A percentile compares a stretch with the other conserved stretches of the same genome.
Evolutionary conservation across 2,113 vertebrate genomes (phyloP).

Genomic region (Morone chrysops): DNA sequence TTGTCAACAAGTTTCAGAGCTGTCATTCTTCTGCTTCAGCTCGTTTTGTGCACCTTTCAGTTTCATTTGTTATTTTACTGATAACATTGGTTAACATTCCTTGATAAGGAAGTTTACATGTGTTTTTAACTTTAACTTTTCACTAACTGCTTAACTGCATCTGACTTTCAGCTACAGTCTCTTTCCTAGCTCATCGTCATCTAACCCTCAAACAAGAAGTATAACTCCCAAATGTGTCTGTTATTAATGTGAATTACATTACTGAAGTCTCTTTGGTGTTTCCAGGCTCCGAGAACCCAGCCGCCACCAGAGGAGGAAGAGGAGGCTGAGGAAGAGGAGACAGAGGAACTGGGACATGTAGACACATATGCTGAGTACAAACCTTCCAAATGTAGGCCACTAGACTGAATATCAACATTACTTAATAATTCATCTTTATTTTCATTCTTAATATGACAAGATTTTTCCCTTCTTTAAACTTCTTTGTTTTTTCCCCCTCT

Average conservation of each 20-base stretch:
- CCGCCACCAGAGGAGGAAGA: slow-evolving; percentile 91
- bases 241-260: slow-evolving; percentile 3
- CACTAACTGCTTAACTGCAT: slow-evolving; percentile 22
- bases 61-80: background rate
- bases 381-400: slow-evolving; percentile 93
- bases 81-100: slow-evolving; percentile 8
- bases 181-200: slow-evolving; percentile 3
- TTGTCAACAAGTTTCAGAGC: background rate
- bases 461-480: background rate
- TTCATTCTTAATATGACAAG: background rate
- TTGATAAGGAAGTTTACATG: background rate
- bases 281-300: slow-evolving; percentile 80
- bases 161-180: slow-evolving; percentile 12
- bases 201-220: slow-evolving; percentile 17
- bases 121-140: background rate
- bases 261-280: slow-evolving; percentile 24
- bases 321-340: slow-evolving; percentile 93
- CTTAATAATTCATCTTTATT: background rate
- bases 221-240: background rate
- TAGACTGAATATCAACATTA: slow-evolving; percentile 22
- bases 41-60: slow-evolving; percentile 3
- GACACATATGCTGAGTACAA: slow-evolving; percentile 96
- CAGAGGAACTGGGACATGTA: slow-evolving; percentile 94
- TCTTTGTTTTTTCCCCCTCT: slow-evolving; percentile 16
- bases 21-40: slow-evolving; percentile 25